These are phyloP conservation scores for Archivesica marissinica DNA, from an alignment of 1,140 invertebrate genomes.

Conservation along the genomic window DNA sequence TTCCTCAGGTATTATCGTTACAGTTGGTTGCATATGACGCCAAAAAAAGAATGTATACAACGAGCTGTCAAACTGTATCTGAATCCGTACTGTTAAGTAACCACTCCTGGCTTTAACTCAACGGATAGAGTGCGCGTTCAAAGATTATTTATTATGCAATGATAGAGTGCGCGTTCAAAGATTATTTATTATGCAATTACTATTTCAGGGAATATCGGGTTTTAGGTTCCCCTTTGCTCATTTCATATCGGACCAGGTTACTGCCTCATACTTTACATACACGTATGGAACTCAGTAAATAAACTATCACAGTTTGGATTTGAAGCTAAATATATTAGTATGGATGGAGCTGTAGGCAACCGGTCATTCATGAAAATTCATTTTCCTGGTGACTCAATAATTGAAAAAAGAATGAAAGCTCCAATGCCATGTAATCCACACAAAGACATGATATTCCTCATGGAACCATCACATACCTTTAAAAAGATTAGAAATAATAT, in stretches of 20 bases:
- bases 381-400: slow-evolving; percentile 30
- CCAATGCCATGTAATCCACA: slow-evolving; percentile 25
- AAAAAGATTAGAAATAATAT: slow-evolving; percentile 48
- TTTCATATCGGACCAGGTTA: slow-evolving; percentile 37
- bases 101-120: no score
- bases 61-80: no score
- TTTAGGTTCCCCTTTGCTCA: slow-evolving; percentile 52
- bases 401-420: slow-evolving; percentile 28
- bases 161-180: no score
- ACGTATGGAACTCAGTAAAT: slow-evolving; percentile 36
- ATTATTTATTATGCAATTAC: no score
- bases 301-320: slow-evolving; percentile 37
- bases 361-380: slow-evolving; percentile 40
- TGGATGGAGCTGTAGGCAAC: slow-evolving; percentile 45
- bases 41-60: no score
- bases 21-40: no score
- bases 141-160: no score
- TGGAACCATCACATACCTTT: slow-evolving; percentile 39
- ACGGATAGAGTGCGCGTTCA: no score
- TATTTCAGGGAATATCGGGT: slow-evolving; percentile 47
- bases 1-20: no score
- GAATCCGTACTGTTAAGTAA: no score
- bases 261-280: slow-evolving; percentile 23
- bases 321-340: slow-evolving; percentile 23
- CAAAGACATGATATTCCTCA: slow-evolving; percentile 34